A percentile compares a stretch with the other conserved stretches of the same genome.
Conservation (phyloP, 92 coral and sea anemone species). For the Phymanthus crucifer region DNA sequence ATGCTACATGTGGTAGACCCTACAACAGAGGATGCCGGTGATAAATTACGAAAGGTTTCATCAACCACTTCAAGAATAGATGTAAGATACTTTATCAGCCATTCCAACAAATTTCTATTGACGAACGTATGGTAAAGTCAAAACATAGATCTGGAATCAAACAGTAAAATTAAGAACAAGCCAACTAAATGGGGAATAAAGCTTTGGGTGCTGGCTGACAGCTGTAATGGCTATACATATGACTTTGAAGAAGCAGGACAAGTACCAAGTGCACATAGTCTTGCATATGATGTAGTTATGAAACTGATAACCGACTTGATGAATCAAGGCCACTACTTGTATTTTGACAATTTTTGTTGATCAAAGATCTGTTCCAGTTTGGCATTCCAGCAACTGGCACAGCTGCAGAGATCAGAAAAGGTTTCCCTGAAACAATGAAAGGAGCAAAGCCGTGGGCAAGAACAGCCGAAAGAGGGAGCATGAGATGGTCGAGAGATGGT, state of each 20-base stretch:
- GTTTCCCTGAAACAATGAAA: constrained; percentile 53
- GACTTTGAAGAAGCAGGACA: constrained; percentile 50
- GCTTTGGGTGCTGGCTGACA: constrained; percentile 60
- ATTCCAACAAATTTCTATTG: constrained; percentile 22
- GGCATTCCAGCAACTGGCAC: constrained; percentile 58
- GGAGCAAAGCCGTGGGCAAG: constrained; percentile 40
- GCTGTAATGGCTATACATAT: constrained; percentile 45
- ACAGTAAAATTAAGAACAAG: constrained; percentile 35
- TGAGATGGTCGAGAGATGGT: constrained; percentile 58
- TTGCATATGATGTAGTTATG: constrained; percentile 76
- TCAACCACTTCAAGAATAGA: constrained; percentile 9
- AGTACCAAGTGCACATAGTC: constrained; percentile 37
- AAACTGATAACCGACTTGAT: constrained; percentile 21
- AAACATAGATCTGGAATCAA: constrained; percentile 32
- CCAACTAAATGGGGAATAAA: constrained; percentile 60
- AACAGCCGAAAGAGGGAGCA: constrained; percentile 35
- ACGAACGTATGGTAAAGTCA: constrained; percentile 39
- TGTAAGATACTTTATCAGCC: constrained; percentile 21
- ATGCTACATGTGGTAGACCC: constrained; percentile 36
- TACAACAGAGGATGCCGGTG: constrained; percentile 7
- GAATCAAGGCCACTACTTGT: constrained; percentile 63
- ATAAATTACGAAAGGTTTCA: constrained; percentile 27
- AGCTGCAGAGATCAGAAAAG: constrained; percentile 49
- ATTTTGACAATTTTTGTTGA: constrained; percentile 55
- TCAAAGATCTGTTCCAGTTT: constrained; percentile 39